Base-by-base conservation (phyloP, 2,888 invertebrate genomes). In the Hypercompe scribonia region DNA sequence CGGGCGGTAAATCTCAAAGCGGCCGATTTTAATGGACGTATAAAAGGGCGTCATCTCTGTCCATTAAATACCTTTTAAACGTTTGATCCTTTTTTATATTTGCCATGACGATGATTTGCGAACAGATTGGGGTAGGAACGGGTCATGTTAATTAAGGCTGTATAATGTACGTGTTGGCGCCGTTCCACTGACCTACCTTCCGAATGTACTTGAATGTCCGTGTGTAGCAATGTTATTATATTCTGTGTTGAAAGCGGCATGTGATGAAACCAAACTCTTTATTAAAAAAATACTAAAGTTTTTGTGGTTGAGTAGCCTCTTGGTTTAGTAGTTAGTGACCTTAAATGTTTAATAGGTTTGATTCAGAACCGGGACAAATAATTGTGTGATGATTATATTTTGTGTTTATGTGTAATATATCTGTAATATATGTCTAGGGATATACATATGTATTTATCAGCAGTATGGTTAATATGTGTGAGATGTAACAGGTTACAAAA, bases 11-110 rank as follows among this genome's bases (percentile, higher is more conserved):
- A 93, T 91, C 93, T 95, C 93, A 93, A 94, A 94, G 93, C 95
- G 93, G 83, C 88, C 88, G 88, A 90, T 93, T 93, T 94, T 94
- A 95, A 95, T 94, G 95, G 95, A 93, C 89, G 91, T 88, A 91
- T 93, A 95, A 95, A 95, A 93, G 93, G 94, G 91, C 91, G 92
- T 91, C 93, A 94, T 93, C 90, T 90, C 91, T 92, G 92, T 94
- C 94, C 95, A 95, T 95, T 95, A 95, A 94, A 95, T 95, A 95
- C 93, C 92, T 94, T 95, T 94, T 93, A 95, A 95, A 93, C 93
- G 95, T 95, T 95, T 95, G 95, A 95, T 95, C 95, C 94, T 93
- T 95, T 64, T 95, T 94, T 94, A 91, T 93, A 93, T 95, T 94
- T 94, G 90, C 92, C 85, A 85, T 92, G 78, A 91, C 90, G 91